Evolutionary conservation across 2,888 invertebrate genomes (phyloP).

Genomic region (Hofmannophila pseudospretella): DNA sequence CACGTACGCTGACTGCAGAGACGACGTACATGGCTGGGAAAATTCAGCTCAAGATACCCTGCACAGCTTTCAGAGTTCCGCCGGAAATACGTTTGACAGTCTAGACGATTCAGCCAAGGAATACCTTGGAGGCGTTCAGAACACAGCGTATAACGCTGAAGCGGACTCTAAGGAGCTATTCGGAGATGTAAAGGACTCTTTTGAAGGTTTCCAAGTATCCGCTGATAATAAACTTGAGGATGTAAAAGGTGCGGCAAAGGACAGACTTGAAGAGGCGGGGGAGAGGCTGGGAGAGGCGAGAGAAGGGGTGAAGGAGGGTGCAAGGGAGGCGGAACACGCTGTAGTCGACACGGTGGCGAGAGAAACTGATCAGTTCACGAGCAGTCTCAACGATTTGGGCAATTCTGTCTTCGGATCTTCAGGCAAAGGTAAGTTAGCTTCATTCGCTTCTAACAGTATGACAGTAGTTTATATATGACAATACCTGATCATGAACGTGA

Average conservation of each 20-base stretch:
- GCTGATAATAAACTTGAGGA: slow-evolving; percentile 67
- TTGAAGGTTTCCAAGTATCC: slow-evolving; percentile 68
- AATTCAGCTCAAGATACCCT: slow-evolving; percentile 65
- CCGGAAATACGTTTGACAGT: slow-evolving; percentile 69
- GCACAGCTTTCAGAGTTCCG: slow-evolving; percentile 70
- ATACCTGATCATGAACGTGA: too few relatives aligned
- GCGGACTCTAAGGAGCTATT: slow-evolving; percentile 51
- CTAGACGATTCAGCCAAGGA: slow-evolving; percentile 62
- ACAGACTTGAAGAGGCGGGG: slow-evolving; percentile 41
- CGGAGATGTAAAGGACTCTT: slow-evolving; percentile 49
- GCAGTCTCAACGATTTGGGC: slow-evolving; percentile 65
- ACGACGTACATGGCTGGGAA: slow-evolving; percentile 58
- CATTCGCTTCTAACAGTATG: too few relatives aligned
- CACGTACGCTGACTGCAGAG: slow-evolving; percentile 59
- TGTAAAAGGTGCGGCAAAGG: slow-evolving; percentile 43
- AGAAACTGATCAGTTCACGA: slow-evolving; percentile 63
- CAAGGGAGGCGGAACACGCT: slow-evolving; percentile 33
- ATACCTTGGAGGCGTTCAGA: slow-evolving; percentile 42
- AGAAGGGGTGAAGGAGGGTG: slow-evolving; percentile 22
- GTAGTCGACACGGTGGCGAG: slow-evolving; percentile 39
- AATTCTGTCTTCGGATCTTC: slow-evolving; percentile 67
- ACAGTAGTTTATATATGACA: too few relatives aligned
- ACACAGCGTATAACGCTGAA: slow-evolving; percentile 34
- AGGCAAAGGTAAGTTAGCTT: slow-evolving; percentile 56
- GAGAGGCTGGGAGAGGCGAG: slow-evolving; percentile 43